Evolutionary conservation across 1,140 invertebrate species (phyloP).

Genomic region (Octopus sinensis): DNA sequence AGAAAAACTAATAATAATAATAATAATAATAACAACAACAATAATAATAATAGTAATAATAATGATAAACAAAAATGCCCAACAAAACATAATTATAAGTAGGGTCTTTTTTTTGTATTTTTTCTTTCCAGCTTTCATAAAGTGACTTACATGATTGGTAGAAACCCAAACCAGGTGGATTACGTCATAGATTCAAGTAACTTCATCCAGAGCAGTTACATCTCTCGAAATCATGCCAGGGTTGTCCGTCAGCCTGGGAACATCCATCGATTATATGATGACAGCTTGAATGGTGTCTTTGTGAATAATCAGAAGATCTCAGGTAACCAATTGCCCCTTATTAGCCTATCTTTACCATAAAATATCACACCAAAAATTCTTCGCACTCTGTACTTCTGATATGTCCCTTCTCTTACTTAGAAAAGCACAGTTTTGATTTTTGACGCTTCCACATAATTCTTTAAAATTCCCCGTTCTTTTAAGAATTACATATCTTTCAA

Average conservation of each 20-base stretch:
- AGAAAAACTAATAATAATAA: too few relatives aligned
- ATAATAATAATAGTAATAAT: too few relatives aligned
- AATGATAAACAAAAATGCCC: too few relatives aligned
- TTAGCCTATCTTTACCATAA: background rate
- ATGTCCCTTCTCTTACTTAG: too few relatives aligned
- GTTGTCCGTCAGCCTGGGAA: slow-evolving; percentile 25
- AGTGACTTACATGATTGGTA: slow-evolving; percentile 31
- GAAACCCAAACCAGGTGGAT: slow-evolving; percentile 27
- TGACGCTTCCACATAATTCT: too few relatives aligned
- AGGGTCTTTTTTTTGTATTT: background rate
- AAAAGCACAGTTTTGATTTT: too few relatives aligned
- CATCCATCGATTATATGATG: slow-evolving; percentile 28
- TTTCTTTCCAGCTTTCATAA: slow-evolving; percentile 30
- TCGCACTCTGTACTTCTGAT: too few relatives aligned
- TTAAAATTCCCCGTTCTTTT: too few relatives aligned
- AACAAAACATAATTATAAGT: too few relatives aligned
- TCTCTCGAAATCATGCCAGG: slow-evolving; percentile 34
- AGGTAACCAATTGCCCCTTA: slow-evolving; percentile 21
- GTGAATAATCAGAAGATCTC: slow-evolving; percentile 35
- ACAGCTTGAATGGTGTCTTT: slow-evolving; percentile 38
- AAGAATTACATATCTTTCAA: too few relatives aligned
- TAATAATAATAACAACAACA: too few relatives aligned
- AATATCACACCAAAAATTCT: too few relatives aligned
- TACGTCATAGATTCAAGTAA: slow-evolving; percentile 31
- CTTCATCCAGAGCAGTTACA: slow-evolving; percentile 24